Evolutionary conservation across 2,113 vertebrate genomes (phyloP), one percentile per base, ranked within the genome.

Genomic region (Mesocricetus auratus): DNA sequence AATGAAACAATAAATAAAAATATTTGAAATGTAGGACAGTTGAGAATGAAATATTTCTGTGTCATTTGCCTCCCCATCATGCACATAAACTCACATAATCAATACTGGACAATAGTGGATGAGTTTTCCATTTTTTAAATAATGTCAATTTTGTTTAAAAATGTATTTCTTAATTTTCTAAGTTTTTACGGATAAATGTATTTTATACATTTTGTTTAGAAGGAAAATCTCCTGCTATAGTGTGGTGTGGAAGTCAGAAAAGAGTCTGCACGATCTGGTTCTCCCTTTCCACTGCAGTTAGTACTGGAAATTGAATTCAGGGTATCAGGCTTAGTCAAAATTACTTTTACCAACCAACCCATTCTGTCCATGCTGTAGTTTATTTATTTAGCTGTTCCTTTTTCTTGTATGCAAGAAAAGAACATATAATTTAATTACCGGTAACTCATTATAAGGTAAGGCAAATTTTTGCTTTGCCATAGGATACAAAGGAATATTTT

Each of bases 381-480:
- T n/a, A 31, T 69, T 86, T 62, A 33, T 74, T 39, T 81, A 50
- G 4, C 45, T 78, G 22, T 83, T 81, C 0, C 47, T 11, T 77
- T 15, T 50, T 87, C 81, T 50, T 56, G 74, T 92, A 17, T 81
- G 8, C 36, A 91, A 12, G 74, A 85, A 92, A 85, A 77, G 29
- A 29, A 7, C 4, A n/a, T 19, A 47, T 50, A 39, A 0, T 64
- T 79, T 89, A 60, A 83, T 47, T 66, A 75, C 24, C 64, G 33
- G 8, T 79, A 94, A 74, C 86, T 50, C 47, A 96, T 16, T 88
- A 31, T 21, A 95, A 22, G 24, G 7, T 69, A 15, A 94, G 47
- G 26, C 31, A 94, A 90, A 9, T 24, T 89, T 95, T 75, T 69
- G 36, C 90, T 90, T 83, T 91, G 36, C 24, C 26, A n/a, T 86